Evolutionary conservation across 2,888 invertebrate species (phyloP).

Genomic region (Cantharis lateralis): DNA sequence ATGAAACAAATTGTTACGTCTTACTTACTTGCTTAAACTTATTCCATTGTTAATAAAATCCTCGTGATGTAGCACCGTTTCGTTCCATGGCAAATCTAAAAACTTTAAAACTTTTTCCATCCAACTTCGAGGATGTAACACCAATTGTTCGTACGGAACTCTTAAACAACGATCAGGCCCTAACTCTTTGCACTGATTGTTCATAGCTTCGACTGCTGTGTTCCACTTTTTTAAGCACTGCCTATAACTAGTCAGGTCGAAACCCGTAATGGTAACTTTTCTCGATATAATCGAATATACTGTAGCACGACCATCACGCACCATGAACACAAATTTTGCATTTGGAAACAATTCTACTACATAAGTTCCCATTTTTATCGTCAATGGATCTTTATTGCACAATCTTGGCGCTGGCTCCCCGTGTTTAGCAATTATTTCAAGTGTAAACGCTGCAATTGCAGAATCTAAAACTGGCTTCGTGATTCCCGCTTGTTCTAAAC

Average conservation of each 20-base stretch:
- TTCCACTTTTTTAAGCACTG: constrained; percentile 98
- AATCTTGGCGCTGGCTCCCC: constrained; percentile 93
- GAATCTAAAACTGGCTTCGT: constrained; percentile 89
- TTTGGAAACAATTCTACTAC: constrained; percentile 95
- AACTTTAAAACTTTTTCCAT: constrained; percentile 87
- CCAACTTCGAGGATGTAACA: constrained; percentile 89
- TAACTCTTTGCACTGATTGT: constrained; percentile 86
- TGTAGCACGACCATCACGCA: constrained; percentile 96
- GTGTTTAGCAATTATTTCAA: constrained; percentile 95
- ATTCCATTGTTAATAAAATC: constrained; percentile 96
- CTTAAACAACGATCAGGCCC: constrained; percentile 77
- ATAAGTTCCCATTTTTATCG: constrained; percentile 94
- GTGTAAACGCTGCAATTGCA: constrained; percentile 94
- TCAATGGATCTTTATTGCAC: constrained; percentile 99
- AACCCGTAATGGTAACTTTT: constrained; percentile 72
- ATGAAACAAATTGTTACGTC: background rate
- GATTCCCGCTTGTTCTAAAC: constrained; percentile 93
- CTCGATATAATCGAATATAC: constrained; percentile 98
- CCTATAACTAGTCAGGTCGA: constrained; percentile 90
- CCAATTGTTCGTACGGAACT: constrained; percentile 96
- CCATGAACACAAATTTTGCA: constrained; percentile 97
- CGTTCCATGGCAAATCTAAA: constrained; percentile 92
- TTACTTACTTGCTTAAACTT: constrained; percentile 86
- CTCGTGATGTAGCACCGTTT: constrained; percentile 96
- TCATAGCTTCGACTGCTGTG: constrained; percentile 92